Evolutionary conservation across 2,113 vertebrate genomes (phyloP), one percentile per base, ranked within the genome.

Genomic region (Chionis minor): DNA sequence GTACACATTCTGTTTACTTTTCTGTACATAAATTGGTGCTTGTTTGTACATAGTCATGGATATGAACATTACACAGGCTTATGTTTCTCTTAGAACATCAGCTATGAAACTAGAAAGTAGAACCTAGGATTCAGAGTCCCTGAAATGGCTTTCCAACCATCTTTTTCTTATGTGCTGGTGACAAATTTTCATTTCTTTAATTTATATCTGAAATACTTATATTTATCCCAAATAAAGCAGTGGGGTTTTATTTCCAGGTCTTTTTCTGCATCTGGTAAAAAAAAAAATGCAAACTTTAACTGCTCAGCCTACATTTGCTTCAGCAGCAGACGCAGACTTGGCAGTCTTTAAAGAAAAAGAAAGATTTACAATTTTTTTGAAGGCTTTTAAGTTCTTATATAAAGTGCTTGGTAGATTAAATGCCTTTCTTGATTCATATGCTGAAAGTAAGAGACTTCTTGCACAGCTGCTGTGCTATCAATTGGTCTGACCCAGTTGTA

Each of bases 341-440:
- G 14, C 56, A 66, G 14, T 12, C 23, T 52, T 82, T 63, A 81
- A n/a, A 92, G 61, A 83, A 78, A 83, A 78, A 67, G 10, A 56
- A 88, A 55, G 14, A 77, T 72, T 94, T 92, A 72, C 27, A 56
- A 5, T 18, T 92, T 96, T 81, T 86, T 83, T 12, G 8, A 58
- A 96, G 28, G 52, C 54, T 90, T 81, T 86, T 78, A 89, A 40
- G 55, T 67, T 81, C 16, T 85, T 92, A 13, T 30, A 49, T 52
- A 27, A 81, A 96, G 63, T 92, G 33, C 14, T 72, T 93, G 26
- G 14, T 59, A 94, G 72, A 82, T 80, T 73, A 95, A 95, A 59
- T 84, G 44, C 21, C 16, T 70, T 62, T 78, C 44, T 65, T 93
- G 26, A 95, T 96, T 92, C 77, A 51, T 94, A 80, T 49, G 59